A percentile compares a stretch with the other conserved stretches of the same genome.
These are phyloP conservation scores for Leistus spinibarbis DNA, from an alignment of 2,888 invertebrate species.

Conservation along the genomic window DNA sequence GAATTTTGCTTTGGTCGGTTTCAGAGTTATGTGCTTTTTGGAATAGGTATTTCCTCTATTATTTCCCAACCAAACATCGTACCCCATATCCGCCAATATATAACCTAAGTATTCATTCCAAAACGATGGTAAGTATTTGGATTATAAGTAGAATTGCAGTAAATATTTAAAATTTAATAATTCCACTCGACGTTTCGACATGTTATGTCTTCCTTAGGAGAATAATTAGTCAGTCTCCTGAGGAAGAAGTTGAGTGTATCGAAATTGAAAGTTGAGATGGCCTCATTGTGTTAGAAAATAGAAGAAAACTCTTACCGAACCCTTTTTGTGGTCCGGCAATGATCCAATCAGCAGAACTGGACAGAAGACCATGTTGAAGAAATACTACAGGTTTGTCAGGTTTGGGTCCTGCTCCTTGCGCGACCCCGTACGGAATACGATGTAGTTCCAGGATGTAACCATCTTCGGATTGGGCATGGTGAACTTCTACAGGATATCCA, in stretches of 20 bases:
- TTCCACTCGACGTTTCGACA: too few relatives aligned
- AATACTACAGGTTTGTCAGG: conserved; percentile 53
- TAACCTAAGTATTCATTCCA: conserved; percentile 51
- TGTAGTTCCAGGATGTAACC: conserved; percentile 64
- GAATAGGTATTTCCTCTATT: conserved; percentile 65
- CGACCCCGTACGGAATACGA: conserved; percentile 59
- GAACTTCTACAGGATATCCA: conserved; percentile 57
- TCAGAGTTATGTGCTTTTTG: conserved; percentile 54
- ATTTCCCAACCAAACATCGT: conserved; percentile 65
- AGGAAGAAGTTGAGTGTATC: neutral
- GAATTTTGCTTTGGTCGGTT: conserved; percentile 30
- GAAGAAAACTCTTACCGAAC: conserved; percentile 50
- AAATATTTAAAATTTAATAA: too few relatives aligned
- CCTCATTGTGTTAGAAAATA: neutral
- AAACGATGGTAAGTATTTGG: neutral
- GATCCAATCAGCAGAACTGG: conserved; percentile 63
- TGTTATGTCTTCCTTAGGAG: too few relatives aligned
- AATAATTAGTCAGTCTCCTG: too few relatives aligned
- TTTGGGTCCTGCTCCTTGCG: conserved; percentile 43
- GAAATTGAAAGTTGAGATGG: neutral
- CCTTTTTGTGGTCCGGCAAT: conserved; percentile 59
- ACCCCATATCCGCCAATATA: conserved; percentile 51
- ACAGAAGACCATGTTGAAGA: conserved; percentile 62
- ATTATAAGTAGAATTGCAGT: neutral
- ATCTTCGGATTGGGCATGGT: conserved; percentile 60